Conservation (phyloP, 2,888 invertebrate species). For the Scaptomyza polygonia region DNA sequence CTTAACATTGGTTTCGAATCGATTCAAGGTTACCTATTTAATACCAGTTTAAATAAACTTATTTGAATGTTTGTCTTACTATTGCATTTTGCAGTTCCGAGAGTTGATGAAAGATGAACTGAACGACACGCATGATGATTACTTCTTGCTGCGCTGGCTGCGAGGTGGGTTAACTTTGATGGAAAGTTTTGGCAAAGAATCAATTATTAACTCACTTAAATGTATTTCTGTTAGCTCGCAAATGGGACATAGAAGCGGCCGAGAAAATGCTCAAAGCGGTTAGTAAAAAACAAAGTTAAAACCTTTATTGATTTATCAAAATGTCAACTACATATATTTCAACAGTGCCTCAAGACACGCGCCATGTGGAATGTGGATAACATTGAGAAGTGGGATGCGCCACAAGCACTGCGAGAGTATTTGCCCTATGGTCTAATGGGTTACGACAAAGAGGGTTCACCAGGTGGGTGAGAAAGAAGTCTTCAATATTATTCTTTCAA, state of each 20-base stretch:
- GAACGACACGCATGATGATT: slow-evolving; percentile 91
- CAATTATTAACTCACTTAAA: not conserved
- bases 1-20: not conserved
- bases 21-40: slow-evolving; percentile 11
- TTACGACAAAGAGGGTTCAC: slow-evolving; percentile 92
- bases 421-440: slow-evolving; percentile 92
- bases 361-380: slow-evolving; percentile 89
- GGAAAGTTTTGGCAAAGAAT: not conserved
- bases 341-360: slow-evolving; percentile 80
- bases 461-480: slow-evolving; percentile 84
- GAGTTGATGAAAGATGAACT: slow-evolving; percentile 88
- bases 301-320: not conserved
- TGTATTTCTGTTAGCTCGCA: slow-evolving; percentile 87
- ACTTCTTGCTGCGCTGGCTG: slow-evolving; percentile 92
- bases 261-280: slow-evolving; percentile 96
- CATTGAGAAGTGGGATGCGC: slow-evolving; percentile 88
- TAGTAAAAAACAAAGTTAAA: slow-evolving; percentile 82
- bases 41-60: not conserved
- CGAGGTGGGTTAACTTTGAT: slow-evolving; percentile 86
- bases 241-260: slow-evolving; percentile 93
- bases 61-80: not conserved
- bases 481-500: not conserved
- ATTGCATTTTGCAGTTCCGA: slow-evolving; percentile 87
- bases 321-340: not conserved
- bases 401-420: slow-evolving; percentile 89